A percentile compares a stretch with the other conserved stretches of the same genome.
These are phyloP conservation scores for Anabacerthia variegaticeps DNA, from an alignment of 2,797 vertebrate genomes.

Conservation along the genomic window DNA sequence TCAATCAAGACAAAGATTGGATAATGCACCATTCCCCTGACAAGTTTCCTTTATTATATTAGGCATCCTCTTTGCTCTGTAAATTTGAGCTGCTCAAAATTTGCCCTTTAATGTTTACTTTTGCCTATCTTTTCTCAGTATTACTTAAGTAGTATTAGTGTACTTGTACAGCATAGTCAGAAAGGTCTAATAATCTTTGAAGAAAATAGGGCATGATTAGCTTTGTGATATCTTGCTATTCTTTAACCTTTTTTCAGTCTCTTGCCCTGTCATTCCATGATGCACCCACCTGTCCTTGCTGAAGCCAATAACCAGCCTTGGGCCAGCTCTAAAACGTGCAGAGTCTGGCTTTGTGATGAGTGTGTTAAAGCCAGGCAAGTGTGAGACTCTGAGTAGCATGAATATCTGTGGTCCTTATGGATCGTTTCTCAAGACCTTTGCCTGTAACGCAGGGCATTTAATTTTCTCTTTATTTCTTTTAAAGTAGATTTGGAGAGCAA, in stretches of 20 bases:
- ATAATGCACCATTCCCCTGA: background rate
- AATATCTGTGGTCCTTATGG: background rate
- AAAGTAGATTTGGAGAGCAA: background rate
- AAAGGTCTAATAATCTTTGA: background rate
- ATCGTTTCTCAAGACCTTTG: background rate
- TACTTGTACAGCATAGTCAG: background rate
- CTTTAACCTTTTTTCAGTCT: fast-evolving
- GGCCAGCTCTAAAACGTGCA: background rate
- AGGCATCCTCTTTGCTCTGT: background rate
- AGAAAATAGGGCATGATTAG: background rate
- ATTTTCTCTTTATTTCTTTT: constrained; percentile 5
- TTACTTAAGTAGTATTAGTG: background rate
- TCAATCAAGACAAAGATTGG: background rate
- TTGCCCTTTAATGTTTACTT: constrained; percentile 14
- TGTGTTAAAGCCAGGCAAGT: background rate
- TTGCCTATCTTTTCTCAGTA: background rate
- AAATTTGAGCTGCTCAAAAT: background rate
- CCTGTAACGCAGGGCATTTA: background rate
- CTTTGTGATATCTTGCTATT: background rate
- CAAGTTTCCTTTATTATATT: background rate
- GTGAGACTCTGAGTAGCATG: background rate
- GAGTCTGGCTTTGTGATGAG: background rate
- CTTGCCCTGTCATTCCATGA: fast-evolving
- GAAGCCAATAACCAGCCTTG: background rate
- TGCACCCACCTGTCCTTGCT: background rate